phyloP scores from a whole-genome alignment of 35 echinoderm and acorn worm species.

The Hemicentrotus pulcherrimus region DNA sequence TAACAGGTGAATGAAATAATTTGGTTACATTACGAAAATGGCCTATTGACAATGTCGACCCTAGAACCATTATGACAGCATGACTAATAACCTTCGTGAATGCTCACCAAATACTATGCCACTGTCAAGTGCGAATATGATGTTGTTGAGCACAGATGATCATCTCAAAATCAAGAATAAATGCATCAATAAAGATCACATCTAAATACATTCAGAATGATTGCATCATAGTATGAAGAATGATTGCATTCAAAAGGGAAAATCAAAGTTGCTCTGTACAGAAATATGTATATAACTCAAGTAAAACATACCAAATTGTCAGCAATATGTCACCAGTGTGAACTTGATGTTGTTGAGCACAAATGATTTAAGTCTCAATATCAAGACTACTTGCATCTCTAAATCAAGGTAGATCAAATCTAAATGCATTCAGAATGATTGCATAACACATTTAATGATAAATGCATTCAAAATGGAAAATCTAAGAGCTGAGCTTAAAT shows the following conservation, averaged over 20 bases:
- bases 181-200: neutral
- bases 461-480: neutral
- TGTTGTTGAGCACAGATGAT: neutral
- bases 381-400: neutral
- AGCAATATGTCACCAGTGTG: neutral
- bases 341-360: neutral
- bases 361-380: neutral
- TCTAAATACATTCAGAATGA: neutral
- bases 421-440: neutral
- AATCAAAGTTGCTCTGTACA: too few relatives aligned
- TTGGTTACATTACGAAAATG: too few relatives aligned
- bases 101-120: too few relatives aligned
- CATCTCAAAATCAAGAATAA: neutral
- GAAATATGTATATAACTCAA: too few relatives aligned
- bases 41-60: neutral
- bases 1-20: too few relatives aligned
- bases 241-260: neutral
- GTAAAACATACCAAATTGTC: too few relatives aligned
- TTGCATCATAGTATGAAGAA: neutral
- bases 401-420: neutral
- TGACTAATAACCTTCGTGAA: neutral
- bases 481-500: too few relatives aligned
- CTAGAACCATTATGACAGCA: neutral
- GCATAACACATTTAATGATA: neutral
- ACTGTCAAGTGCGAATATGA: neutral